Conservation (phyloP, 2,797 vertebrate species). For the Artibeus jamaicensis region DNA sequence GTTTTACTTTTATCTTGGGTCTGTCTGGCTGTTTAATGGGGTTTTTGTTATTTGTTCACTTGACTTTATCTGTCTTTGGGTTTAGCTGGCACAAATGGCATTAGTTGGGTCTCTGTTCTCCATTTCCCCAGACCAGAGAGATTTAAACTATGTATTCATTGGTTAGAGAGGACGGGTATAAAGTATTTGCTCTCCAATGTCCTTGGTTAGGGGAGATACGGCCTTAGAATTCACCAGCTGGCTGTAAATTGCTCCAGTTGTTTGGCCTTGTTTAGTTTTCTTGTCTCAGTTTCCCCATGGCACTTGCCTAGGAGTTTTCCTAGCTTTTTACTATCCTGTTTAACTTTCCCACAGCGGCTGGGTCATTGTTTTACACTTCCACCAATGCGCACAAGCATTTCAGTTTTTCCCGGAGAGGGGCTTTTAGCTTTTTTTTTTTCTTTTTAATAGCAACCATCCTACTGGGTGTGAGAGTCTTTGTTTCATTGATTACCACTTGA, state of each 20-base stretch:
- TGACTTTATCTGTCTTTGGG: not conserved
- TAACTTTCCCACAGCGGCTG: not conserved
- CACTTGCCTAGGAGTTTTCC: not conserved
- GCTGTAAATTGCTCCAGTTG: not conserved
- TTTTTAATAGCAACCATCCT: not conserved
- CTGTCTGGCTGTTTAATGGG: not conserved
- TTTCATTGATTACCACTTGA: not conserved
- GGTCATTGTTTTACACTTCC: not conserved
- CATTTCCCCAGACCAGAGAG: not conserved
- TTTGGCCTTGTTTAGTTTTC: not conserved
- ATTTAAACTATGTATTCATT: not conserved
- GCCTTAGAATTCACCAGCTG: not conserved
- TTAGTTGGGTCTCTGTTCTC: not conserved
- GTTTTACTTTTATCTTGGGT: not conserved
- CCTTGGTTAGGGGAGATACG: not conserved
- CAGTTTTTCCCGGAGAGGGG: not conserved
- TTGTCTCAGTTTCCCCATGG: not conserved
- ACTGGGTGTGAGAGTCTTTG: constrained; percentile 1
- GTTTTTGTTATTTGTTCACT: not conserved
- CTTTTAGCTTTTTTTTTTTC: not conserved
- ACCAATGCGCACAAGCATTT: not conserved
- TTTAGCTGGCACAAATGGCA: not conserved
- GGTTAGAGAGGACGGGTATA: not conserved
- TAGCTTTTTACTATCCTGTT: not conserved
- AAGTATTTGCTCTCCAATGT: not conserved